phyloP scores from a whole-genome alignment of 2,888 invertebrate genomes.

The Antitype chi region DNA sequence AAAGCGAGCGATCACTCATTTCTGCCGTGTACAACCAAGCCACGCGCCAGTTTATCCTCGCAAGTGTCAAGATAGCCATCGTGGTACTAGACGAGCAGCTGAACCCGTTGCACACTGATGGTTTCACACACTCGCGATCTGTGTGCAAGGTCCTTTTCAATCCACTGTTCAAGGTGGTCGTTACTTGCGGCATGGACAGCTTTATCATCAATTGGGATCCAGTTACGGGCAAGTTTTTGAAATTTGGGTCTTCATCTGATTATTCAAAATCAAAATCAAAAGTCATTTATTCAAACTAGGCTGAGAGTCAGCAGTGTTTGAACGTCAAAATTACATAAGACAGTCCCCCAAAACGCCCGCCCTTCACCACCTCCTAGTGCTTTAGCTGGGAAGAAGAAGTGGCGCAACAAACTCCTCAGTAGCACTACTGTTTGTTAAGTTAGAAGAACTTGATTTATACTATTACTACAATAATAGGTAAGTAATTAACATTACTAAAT shows the following conservation, averaged over 20 bases:
- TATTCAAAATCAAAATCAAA: too few relatives aligned
- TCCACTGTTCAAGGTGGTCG: conserved; percentile 93
- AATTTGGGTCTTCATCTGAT: background rate
- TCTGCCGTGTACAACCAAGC: conserved; percentile 92
- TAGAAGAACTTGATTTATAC: too few relatives aligned
- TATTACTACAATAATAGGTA: too few relatives aligned
- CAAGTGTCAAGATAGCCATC: conserved; percentile 92
- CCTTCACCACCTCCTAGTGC: too few relatives aligned
- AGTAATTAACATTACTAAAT: too few relatives aligned
- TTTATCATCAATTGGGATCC: conserved; percentile 96
- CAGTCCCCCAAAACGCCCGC: too few relatives aligned
- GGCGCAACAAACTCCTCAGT: too few relatives aligned
- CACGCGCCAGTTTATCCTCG: conserved; percentile 92
- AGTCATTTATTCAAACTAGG: too few relatives aligned
- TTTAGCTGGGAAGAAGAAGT: too few relatives aligned
- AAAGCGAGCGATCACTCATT: conserved; percentile 91
- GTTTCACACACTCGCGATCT: conserved; percentile 93
- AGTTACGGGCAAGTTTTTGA: conserved; percentile 87
- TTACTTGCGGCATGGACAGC: conserved; percentile 95
- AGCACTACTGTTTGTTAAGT: too few relatives aligned
- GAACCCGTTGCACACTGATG: conserved; percentile 93
- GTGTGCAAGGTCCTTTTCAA: conserved; percentile 95
- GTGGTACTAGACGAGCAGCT: conserved; percentile 92
- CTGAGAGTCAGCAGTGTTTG: too few relatives aligned
- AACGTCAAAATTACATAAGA: too few relatives aligned